phyloP scores from a whole-genome alignment of 2,888 invertebrate genomes.

The Agriopis aurantiaria region DNA sequence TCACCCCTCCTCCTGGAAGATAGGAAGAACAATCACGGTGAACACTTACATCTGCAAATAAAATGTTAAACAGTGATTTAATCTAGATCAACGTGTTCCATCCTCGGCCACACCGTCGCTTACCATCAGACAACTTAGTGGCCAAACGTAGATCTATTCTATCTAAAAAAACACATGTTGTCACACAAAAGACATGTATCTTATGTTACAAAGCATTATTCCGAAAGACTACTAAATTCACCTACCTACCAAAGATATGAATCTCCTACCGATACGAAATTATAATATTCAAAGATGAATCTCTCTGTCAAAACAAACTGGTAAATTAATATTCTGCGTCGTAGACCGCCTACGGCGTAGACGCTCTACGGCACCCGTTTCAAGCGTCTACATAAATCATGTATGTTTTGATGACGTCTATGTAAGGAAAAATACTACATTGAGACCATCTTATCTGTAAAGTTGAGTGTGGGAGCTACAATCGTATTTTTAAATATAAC shows the following conservation, averaged over 20 bases:
- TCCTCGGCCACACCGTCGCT: no score
- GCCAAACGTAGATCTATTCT: no score
- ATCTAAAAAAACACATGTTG: no score
- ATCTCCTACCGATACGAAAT: neutral
- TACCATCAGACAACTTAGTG: no score
- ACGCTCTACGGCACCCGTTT: conserved; percentile 25
- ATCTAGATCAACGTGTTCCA: no score
- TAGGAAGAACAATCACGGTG: no score
- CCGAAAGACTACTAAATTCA: neutral
- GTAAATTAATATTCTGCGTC: conserved; percentile 45
- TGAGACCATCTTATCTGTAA: neutral
- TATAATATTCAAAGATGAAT: neutral
- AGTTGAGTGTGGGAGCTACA: neutral
- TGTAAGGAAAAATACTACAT: conserved; percentile 2
- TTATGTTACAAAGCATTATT: no score
- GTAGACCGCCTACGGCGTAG: conserved; percentile 48
- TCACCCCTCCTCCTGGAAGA: no score
- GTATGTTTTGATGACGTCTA: conserved; percentile 14
- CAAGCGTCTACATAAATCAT: conserved; percentile 17
- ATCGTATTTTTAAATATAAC: neutral
- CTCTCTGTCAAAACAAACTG: conserved; percentile 37
- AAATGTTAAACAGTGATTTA: no score
- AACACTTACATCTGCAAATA: no score
- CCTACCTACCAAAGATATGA: no score
- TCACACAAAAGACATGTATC: no score